Evolutionary conservation across 2,113 vertebrate species (phyloP).

Genomic region (Calyptomena viridis): DNA sequence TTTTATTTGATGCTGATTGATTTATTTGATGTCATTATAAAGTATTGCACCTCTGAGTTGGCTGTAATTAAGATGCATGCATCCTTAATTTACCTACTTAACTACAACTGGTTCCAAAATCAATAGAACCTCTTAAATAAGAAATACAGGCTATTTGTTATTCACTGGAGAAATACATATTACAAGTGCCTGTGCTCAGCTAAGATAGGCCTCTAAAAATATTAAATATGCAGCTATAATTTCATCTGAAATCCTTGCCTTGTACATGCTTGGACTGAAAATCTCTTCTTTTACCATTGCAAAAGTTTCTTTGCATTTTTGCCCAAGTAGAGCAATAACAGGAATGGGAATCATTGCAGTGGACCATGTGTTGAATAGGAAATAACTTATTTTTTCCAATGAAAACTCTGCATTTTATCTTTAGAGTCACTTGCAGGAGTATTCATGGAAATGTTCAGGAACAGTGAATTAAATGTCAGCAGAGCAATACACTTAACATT

Average conservation of each 20-base stretch:
- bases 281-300: background rate
- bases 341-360: background rate
- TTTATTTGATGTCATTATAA: constrained; percentile 28
- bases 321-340: background rate
- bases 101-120: constrained; percentile 37
- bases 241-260: background rate
- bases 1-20: constrained; percentile 47
- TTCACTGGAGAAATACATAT: background rate
- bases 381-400: background rate
- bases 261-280: background rate
- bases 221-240: background rate
- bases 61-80: constrained; percentile 54
- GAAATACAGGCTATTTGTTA: constrained; percentile 14
- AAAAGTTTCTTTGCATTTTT: background rate
- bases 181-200: background rate
- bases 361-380: background rate
- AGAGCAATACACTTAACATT: background rate
- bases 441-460: background rate
- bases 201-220: background rate
- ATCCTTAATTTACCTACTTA: constrained; percentile 46
- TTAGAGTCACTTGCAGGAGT: background rate
- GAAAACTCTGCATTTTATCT: background rate
- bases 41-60: background rate
- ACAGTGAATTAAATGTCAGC: background rate
- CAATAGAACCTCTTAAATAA: constrained; percentile 54